phyloP scores from a whole-genome alignment of 1,140 invertebrate genomes.

The Panagrolaimus sp. region DNA sequence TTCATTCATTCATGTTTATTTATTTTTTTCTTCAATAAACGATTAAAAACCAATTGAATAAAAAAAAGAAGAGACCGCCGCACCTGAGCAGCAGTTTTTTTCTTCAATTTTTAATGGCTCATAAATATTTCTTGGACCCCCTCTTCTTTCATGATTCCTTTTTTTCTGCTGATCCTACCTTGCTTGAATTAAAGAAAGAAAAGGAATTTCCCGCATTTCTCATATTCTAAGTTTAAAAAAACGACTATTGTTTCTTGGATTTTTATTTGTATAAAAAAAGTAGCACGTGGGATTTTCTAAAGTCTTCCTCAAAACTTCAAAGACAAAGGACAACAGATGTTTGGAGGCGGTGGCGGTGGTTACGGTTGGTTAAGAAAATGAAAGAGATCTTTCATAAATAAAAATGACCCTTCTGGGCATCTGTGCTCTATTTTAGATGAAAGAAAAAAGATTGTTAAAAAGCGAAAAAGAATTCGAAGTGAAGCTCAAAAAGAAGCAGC shows the following conservation, averaged over 20 bases:
- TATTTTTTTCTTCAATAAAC: not conserved
- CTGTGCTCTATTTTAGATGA: not conserved
- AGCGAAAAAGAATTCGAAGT: not conserved
- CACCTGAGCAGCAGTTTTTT: no score
- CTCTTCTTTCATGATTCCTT: no score
- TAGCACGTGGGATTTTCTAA: no score
- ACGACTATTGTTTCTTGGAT: no score
- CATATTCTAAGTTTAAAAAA: no score
- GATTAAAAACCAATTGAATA: not conserved
- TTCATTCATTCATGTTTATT: not conserved
- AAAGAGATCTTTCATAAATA: not conserved
- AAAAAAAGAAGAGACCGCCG: not conserved
- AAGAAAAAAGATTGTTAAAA: not conserved
- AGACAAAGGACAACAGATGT: not conserved
- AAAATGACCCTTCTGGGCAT: not conserved
- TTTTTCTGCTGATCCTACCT: no score
- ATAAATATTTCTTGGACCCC: no score
- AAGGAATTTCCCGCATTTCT: no score
- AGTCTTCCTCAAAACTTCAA: no score
- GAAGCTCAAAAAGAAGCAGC: conserved; percentile 64
- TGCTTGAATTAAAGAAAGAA: no score
- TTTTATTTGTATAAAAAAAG: no score
- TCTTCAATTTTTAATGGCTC: no score
- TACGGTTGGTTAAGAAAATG: not conserved
- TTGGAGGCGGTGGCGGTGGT: not conserved